These are phyloP conservation scores for Umimayanthus chanpuru DNA, from an alignment of 92 coral and sea anemone genomes.

Conservation along the genomic window DNA sequence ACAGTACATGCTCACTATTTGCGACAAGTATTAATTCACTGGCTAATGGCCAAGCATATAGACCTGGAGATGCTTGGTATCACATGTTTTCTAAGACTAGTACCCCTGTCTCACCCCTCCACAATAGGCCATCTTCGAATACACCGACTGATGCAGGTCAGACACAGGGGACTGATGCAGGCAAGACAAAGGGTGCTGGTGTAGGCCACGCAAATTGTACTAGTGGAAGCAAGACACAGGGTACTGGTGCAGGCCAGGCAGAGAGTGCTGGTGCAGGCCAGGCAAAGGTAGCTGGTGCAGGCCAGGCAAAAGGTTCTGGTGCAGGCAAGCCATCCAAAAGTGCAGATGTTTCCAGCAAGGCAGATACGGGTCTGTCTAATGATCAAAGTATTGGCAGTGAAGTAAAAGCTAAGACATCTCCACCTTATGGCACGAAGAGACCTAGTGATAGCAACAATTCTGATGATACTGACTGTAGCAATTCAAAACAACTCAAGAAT, in stretches of 20 bases:
- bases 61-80: slow-evolving; percentile 51
- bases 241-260: too few relatives aligned
- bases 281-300: too few relatives aligned
- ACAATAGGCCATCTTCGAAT: too few relatives aligned
- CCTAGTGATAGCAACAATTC: not conserved
- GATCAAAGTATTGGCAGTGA: not conserved
- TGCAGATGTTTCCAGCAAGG: not conserved
- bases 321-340: not conserved
- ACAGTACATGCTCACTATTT: slow-evolving; percentile 53
- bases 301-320: too few relatives aligned
- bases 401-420: not conserved
- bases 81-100: too few relatives aligned
- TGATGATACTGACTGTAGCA: not conserved
- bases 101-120: too few relatives aligned
- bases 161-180: too few relatives aligned
- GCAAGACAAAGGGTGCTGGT: too few relatives aligned
- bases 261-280: too few relatives aligned
- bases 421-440: not conserved
- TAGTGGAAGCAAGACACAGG: too few relatives aligned
- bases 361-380: not conserved
- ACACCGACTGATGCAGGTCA: too few relatives aligned
- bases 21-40: slow-evolving; percentile 58
- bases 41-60: slow-evolving; percentile 49
- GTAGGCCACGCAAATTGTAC: too few relatives aligned
- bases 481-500: not conserved